phyloP scores from a whole-genome alignment of 1,140 invertebrate species.

The Calephelis nemesis region DNA sequence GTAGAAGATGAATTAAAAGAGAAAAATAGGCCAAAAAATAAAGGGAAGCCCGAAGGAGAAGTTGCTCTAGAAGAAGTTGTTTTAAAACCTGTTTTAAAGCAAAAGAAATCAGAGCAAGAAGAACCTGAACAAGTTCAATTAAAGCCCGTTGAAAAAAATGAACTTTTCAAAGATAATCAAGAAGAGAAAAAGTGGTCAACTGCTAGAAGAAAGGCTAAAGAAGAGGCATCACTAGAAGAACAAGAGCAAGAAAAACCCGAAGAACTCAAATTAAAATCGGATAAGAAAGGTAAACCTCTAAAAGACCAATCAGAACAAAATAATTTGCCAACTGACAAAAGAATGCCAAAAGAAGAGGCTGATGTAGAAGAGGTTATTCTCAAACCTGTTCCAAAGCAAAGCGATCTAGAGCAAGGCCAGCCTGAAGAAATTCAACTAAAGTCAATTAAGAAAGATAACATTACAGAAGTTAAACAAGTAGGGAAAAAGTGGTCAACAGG shows the following conservation, averaged over 20 bases:
- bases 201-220: slow-evolving; percentile 20
- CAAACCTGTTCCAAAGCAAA: slow-evolving; percentile 25
- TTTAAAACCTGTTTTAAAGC: slow-evolving; percentile 34
- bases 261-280: too few relatives aligned
- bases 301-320: slow-evolving; percentile 24
- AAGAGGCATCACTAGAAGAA: not conserved
- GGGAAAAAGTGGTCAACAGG: slow-evolving; percentile 23
- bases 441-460: slow-evolving; percentile 33
- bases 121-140: slow-evolving; percentile 55
- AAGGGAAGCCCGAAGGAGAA: slow-evolving; percentile 37
- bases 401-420: slow-evolving; percentile 49
- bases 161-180: too few relatives aligned
- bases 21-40: slow-evolving; percentile 38
- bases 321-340: slow-evolving; percentile 32
- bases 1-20: slow-evolving; percentile 22
- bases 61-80: slow-evolving; percentile 40
- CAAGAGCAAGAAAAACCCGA: too few relatives aligned
- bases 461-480: slow-evolving; percentile 34
- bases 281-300: slow-evolving; percentile 10
- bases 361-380: slow-evolving; percentile 27
- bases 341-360: slow-evolving; percentile 21
- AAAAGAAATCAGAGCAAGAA: slow-evolving; percentile 62
- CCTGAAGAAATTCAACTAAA: slow-evolving; percentile 58
- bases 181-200: too few relatives aligned
- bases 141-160: slow-evolving; percentile 10